A percentile compares a stretch with the other conserved stretches of the same genome.
Evolutionary conservation across 2,888 invertebrate species (phyloP).

Genomic region (Clusia tigrina): DNA sequence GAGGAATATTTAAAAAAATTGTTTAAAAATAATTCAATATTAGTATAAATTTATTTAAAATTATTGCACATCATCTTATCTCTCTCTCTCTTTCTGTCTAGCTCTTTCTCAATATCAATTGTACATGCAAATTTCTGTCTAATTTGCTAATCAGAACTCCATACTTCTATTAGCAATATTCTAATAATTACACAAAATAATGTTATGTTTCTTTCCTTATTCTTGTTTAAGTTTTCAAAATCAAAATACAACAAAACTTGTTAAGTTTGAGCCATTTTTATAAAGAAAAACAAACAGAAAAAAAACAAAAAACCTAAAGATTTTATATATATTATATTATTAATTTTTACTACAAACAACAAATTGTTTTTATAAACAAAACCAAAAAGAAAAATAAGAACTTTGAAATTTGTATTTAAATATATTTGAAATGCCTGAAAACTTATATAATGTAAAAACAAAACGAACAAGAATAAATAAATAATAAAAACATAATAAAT

Average conservation of each 20-base stretch:
- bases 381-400: slow-evolving; percentile 37
- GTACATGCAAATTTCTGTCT: too few relatives aligned
- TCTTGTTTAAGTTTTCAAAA: slow-evolving; percentile 18
- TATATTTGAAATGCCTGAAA: slow-evolving; percentile 50
- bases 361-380: slow-evolving; percentile 29
- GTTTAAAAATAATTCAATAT: background rate
- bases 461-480: slow-evolving; percentile 27
- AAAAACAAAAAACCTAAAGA: slow-evolving; percentile 39
- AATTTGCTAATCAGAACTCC: too few relatives aligned
- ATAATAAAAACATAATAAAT: slow-evolving; percentile 25
- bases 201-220: slow-evolving; percentile 22
- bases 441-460: slow-evolving; percentile 48
- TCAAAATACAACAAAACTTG: slow-evolving; percentile 36
- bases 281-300: slow-evolving; percentile 37
- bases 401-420: slow-evolving; percentile 42
- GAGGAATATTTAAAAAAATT: background rate
- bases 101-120: too few relatives aligned
- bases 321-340: slow-evolving; percentile 54
- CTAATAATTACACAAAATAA: slow-evolving; percentile 25
- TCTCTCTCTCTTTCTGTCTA: too few relatives aligned
- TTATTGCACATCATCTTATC: too few relatives aligned
- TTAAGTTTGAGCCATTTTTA: slow-evolving; percentile 50
- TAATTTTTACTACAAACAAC: slow-evolving; percentile 47
- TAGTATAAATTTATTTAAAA: too few relatives aligned
- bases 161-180: slow-evolving; percentile 50